Evolutionary conservation across 2,888 invertebrate species (phyloP).

Genomic region (Clanis bilineata): DNA sequence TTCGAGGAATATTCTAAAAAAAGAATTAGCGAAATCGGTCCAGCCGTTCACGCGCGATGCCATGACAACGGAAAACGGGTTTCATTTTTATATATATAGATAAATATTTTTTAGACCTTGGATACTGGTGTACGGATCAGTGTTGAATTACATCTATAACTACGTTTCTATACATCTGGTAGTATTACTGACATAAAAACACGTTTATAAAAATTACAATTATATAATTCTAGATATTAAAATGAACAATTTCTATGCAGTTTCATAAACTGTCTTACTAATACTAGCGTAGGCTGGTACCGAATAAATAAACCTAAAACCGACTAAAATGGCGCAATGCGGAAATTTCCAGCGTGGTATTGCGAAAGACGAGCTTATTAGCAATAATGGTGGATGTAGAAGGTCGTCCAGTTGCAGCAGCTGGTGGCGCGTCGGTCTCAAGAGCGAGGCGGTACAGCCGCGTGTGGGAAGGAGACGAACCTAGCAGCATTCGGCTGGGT

Average conservation of each 20-base stretch:
- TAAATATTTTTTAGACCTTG: too few species aligned
- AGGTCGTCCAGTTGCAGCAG: slow-evolving; percentile 70
- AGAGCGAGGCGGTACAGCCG: slow-evolving; percentile 19
- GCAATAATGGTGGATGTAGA: slow-evolving; percentile 72
- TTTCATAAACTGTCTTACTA: background rate
- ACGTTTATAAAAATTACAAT: too few species aligned
- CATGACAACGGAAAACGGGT: too few species aligned
- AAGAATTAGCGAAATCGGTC: too few species aligned
- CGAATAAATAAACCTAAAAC: slow-evolving; percentile 14
- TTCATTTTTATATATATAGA: too few species aligned
- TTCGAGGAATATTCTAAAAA: too few species aligned
- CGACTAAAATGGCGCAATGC: slow-evolving; percentile 55
- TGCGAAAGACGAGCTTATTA: slow-evolving; percentile 72
- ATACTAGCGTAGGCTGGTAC: slow-evolving; percentile 7
- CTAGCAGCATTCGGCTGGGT: slow-evolving; percentile 38
- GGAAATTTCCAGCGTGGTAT: slow-evolving; percentile 53
- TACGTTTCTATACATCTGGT: too few species aligned
- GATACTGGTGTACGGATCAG: too few species aligned
- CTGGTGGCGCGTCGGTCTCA: slow-evolving; percentile 46
- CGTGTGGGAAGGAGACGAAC: slow-evolving; percentile 56
- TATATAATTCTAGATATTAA: too few species aligned
- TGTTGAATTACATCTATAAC: too few species aligned
- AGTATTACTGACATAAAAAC: too few species aligned
- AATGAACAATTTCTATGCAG: background rate
- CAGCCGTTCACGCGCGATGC: too few species aligned